Conservation (phyloP, 2,797 vertebrate species). For the Buceros bicornis region DNA sequence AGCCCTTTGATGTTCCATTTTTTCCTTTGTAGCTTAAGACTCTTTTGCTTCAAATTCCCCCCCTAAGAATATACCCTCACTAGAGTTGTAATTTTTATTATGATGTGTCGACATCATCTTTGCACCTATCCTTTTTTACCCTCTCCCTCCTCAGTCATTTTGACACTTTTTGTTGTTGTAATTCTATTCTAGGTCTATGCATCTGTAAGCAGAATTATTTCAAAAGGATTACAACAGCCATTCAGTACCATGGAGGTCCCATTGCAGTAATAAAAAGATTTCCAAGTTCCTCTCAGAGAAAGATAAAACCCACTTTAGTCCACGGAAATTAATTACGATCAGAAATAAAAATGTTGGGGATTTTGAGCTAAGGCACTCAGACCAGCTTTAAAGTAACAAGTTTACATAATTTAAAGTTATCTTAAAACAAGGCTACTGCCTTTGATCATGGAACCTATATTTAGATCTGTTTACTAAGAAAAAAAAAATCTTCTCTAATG, state of each 20-base stretch:
- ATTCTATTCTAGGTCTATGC: not conserved
- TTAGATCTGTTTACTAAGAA: not conserved
- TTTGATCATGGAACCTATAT: not conserved
- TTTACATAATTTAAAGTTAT: not conserved
- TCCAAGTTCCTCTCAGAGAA: not conserved
- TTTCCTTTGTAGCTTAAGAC: not conserved
- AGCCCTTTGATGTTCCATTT: not conserved
- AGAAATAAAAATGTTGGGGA: not conserved
- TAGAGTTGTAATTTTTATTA: not conserved
- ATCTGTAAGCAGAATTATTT: not conserved
- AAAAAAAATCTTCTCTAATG: not conserved
- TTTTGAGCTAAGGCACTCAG: not conserved
- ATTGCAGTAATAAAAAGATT: not conserved
- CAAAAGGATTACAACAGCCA: not conserved
- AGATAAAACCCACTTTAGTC: not conserved
- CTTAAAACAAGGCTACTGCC: not conserved
- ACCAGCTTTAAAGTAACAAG: not conserved
- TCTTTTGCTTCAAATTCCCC: not conserved
- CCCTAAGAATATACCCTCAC: not conserved
- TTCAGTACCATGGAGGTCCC: not conserved
- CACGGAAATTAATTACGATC: not conserved
- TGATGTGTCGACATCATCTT: not conserved
- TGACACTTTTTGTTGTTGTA: not conserved
- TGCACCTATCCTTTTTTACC: not conserved
- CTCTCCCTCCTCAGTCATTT: not conserved